Evolutionary conservation across 1,140 invertebrate genomes (phyloP).

Genomic region (Penaeus indicus): DNA sequence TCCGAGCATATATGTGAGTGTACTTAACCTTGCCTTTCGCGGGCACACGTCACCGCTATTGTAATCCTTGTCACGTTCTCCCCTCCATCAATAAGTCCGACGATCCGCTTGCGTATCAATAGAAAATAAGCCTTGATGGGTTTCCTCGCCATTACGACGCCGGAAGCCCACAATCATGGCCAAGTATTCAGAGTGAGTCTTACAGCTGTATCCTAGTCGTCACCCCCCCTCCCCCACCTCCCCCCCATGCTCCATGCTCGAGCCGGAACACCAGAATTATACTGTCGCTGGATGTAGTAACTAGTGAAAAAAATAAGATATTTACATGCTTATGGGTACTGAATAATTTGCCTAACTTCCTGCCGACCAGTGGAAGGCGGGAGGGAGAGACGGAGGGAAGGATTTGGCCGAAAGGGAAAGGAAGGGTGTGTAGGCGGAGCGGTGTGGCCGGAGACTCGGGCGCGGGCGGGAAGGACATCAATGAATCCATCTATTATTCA

Average conservation of each 20-base stretch:
- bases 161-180: too few relatives aligned
- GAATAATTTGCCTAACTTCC: conserved; percentile 20
- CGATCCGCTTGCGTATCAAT: too few relatives aligned
- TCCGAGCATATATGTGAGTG: neutral
- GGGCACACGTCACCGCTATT: too few relatives aligned
- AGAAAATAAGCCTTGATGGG: too few relatives aligned
- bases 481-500: neutral
- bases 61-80: too few relatives aligned
- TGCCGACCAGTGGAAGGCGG: neutral
- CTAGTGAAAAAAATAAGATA: neutral
- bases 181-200: neutral
- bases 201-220: too few relatives aligned
- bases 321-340: conserved; percentile 15
- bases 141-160: too few relatives aligned
- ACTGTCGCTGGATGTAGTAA: neutral
- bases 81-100: too few relatives aligned
- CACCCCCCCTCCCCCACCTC: too few relatives aligned
- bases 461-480: neutral
- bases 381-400: neutral
- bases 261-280: conserved; percentile 10
- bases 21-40: too few relatives aligned
- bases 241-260: too few relatives aligned
- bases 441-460: neutral
- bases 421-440: neutral
- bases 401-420: neutral